Evolutionary conservation across 2,888 invertebrate genomes (phyloP).

Genomic region (Lycocerus yunnanus): DNA sequence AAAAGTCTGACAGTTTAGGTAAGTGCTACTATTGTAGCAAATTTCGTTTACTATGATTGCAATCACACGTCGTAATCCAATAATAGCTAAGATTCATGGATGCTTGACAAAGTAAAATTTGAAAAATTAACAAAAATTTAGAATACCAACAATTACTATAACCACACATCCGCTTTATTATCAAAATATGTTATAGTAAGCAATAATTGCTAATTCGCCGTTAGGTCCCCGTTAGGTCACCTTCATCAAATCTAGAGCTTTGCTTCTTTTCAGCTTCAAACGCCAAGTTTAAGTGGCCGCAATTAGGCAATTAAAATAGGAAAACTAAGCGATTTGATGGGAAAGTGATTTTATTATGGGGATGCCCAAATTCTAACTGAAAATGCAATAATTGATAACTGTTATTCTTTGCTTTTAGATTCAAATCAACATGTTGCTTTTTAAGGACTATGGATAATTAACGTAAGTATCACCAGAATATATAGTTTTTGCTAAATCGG

Average conservation of each 20-base stretch:
- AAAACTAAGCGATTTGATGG: not conserved
- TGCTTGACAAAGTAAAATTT: not conserved
- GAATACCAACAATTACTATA: not conserved
- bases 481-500: not conserved
- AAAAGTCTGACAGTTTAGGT: not conserved
- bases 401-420: not conserved
- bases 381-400: not conserved
- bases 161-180: not conserved
- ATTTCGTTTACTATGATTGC: not conserved
- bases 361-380: not conserved
- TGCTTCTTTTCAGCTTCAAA: not conserved
- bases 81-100: not conserved
- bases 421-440: not conserved
- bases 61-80: not conserved
- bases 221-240: not conserved
- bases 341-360: not conserved
- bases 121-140: no score
- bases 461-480: not conserved
- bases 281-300: not conserved
- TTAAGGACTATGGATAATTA: slow-evolving; percentile 2
- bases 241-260: not conserved
- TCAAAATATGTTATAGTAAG: not conserved
- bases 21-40: not conserved
- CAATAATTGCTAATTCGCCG: not conserved
- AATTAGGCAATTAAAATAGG: not conserved